phyloP scores from a whole-genome alignment of 2,797 vertebrate genomes.

The Sarcophilus harrisii region DNA sequence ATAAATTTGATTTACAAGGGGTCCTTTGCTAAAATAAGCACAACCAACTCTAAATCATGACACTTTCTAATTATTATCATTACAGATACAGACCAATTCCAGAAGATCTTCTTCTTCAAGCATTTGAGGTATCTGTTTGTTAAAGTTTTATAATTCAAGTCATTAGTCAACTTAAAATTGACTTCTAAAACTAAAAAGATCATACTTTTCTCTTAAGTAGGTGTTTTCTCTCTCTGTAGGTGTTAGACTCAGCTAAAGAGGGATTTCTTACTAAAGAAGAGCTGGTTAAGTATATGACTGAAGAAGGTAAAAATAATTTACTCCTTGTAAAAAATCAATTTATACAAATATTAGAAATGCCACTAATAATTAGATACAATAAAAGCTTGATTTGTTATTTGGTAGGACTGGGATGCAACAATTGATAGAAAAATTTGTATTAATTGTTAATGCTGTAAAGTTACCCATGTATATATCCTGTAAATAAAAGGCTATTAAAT shows the following conservation, averaged over 20 bases:
- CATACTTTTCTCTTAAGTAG: slow-evolving; percentile 42
- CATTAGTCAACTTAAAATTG: slow-evolving; percentile 53
- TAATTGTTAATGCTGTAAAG: no score
- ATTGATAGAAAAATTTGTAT: background rate
- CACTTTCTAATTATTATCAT: slow-evolving; percentile 66
- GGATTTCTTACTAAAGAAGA: slow-evolving; percentile 91
- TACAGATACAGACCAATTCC: slow-evolving; percentile 86
- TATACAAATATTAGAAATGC: slow-evolving; percentile 19
- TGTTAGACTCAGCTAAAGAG: slow-evolving; percentile 91
- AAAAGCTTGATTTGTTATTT: slow-evolving; percentile 1
- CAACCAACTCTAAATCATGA: background rate
- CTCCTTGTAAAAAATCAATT: slow-evolving; percentile 2
- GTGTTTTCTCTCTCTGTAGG: slow-evolving; percentile 81
- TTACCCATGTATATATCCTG: no score
- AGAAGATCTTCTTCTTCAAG: slow-evolving; percentile 87
- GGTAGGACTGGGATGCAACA: background rate
- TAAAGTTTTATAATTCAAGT: slow-evolving; percentile 50
- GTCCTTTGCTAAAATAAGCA: background rate
- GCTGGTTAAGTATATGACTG: slow-evolving; percentile 91
- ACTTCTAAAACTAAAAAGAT: slow-evolving; percentile 40
- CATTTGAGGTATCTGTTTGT: slow-evolving; percentile 86
- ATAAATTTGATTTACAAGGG: background rate
- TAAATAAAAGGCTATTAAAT: no score
- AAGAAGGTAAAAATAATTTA: slow-evolving; percentile 89
- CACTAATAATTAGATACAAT: background rate